phyloP scores from a whole-genome alignment of 2,113 vertebrate species.

The Oncorhynchus kisutch region DNA sequence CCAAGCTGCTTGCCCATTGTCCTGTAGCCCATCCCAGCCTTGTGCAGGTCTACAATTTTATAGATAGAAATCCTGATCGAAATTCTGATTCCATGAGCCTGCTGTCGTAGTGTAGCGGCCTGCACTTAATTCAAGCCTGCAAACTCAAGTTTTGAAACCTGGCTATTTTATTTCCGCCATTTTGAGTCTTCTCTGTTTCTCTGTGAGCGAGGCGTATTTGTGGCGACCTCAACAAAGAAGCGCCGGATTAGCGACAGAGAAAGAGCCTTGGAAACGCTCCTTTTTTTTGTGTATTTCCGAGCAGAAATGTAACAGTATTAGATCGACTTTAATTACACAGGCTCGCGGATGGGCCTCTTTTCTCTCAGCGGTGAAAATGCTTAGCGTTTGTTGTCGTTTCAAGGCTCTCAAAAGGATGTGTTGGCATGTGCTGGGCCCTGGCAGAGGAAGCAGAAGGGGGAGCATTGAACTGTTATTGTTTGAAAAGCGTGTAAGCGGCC shows the following conservation, averaged over 20 bases:
- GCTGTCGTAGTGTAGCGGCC: background rate
- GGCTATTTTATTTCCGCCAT: constrained; percentile 6
- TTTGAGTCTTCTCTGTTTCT: constrained; percentile 11
- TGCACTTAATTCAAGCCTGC: background rate
- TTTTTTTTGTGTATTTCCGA: background rate
- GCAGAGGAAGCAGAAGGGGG: constrained; percentile 54
- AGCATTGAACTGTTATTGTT: constrained; percentile 60
- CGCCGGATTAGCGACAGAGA: background rate
- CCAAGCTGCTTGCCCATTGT: too few species aligned
- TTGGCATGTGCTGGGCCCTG: constrained; percentile 68
- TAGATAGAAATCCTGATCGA: background rate
- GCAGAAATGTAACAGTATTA: constrained; percentile 60
- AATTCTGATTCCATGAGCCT: background rate
- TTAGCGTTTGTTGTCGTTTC: constrained; percentile 69
- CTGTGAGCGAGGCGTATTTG: constrained; percentile 8
- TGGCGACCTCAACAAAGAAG: constrained; percentile 32
- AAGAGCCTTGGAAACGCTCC: constrained; percentile 27
- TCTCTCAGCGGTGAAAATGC: constrained; percentile 56
- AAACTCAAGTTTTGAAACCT: constrained; percentile 14
- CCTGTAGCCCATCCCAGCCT: too few species aligned
- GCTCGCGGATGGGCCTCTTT: constrained; percentile 54
- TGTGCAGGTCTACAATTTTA: too few species aligned
- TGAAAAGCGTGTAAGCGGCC: constrained; percentile 69
- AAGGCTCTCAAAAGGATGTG: constrained; percentile 71
- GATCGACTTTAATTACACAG: constrained; percentile 68